phyloP scores from a whole-genome alignment of 1,140 invertebrate genomes.

The Hirudo medicinalis region DNA sequence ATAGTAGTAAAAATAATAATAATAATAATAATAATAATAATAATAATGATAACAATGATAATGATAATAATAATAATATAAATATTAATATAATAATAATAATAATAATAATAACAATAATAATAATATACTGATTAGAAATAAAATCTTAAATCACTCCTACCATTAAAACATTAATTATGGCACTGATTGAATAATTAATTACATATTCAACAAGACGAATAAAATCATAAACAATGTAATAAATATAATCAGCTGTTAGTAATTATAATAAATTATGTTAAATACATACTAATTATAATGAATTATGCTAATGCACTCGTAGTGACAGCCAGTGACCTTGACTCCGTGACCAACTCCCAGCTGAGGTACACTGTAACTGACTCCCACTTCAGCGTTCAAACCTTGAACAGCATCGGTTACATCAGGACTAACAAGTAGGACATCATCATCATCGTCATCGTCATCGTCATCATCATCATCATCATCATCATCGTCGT shows the following conservation, averaged over 20 bases:
- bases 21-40: background rate
- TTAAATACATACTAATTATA: background rate
- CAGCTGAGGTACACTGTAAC: conserved; percentile 82
- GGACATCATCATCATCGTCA: background rate
- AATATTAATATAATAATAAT: background rate
- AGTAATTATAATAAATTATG: background rate
- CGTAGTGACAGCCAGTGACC: conserved; percentile 73
- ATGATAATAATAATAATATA: background rate
- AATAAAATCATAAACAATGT: no score
- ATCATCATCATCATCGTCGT: no score
- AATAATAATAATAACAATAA: background rate
- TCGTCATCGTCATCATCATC: no score
- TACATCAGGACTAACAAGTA: conserved; percentile 75
- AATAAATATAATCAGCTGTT: background rate
- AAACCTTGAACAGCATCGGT: conserved; percentile 57
- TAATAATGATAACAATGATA: background rate
- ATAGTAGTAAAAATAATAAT: background rate
- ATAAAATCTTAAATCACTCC: no score
- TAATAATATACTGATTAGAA: no score
- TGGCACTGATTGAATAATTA: no score
- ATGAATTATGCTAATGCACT: background rate
- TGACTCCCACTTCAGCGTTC: conserved; percentile 78
- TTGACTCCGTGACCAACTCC: conserved; percentile 78
- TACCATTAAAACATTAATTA: no score
- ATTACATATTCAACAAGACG: no score